These are phyloP conservation scores for Noctua janthe DNA, from an alignment of 2,888 invertebrate species.

Conservation along the genomic window DNA sequence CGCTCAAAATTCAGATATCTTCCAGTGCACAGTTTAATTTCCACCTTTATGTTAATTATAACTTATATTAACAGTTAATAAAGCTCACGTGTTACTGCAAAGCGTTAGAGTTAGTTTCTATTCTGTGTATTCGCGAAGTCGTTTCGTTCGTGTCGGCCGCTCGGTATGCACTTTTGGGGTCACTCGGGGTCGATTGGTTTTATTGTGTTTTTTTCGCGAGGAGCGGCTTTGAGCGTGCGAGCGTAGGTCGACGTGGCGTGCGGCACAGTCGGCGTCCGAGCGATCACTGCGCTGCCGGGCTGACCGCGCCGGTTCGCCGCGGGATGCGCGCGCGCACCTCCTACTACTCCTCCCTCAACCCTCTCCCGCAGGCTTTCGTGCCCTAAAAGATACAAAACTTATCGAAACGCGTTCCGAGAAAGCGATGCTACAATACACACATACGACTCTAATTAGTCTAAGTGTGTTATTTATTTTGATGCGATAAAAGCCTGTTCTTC, in stretches of 20 bases:
- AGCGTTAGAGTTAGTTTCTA: slow-evolving; percentile 79
- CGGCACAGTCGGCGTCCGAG: slow-evolving; percentile 82
- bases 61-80: slow-evolving; percentile 75
- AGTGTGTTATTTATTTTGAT: slow-evolving; percentile 80
- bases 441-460: slow-evolving; percentile 76
- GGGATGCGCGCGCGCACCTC: slow-evolving; percentile 68
- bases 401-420: slow-evolving; percentile 81
- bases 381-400: slow-evolving; percentile 72
- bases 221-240: slow-evolving; percentile 58
- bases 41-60: slow-evolving; percentile 82
- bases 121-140: slow-evolving; percentile 79
- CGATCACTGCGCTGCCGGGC: slow-evolving; percentile 78
- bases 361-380: slow-evolving; percentile 78
- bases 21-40: slow-evolving; percentile 79
- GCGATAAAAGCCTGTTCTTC: slow-evolving; percentile 66
- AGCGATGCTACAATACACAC: slow-evolving; percentile 69
- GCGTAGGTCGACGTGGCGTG: slow-evolving; percentile 70
- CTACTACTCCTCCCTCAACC: slow-evolving; percentile 72
- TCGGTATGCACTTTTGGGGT: slow-evolving; percentile 85
- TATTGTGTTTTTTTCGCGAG: slow-evolving; percentile 73
- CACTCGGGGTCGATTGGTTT: slow-evolving; percentile 84
- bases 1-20: slow-evolving; percentile 69
- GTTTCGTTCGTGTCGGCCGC: slow-evolving; percentile 86
- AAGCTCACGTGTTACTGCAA: slow-evolving; percentile 84
- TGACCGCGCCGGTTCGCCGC: slow-evolving; percentile 56